Percentiles rank a stretch among this genome's conserved stretches.
Evolutionary conservation across 2,888 invertebrate genomes (phyloP).

Genomic region (Cryptocheilus praepositus): DNA sequence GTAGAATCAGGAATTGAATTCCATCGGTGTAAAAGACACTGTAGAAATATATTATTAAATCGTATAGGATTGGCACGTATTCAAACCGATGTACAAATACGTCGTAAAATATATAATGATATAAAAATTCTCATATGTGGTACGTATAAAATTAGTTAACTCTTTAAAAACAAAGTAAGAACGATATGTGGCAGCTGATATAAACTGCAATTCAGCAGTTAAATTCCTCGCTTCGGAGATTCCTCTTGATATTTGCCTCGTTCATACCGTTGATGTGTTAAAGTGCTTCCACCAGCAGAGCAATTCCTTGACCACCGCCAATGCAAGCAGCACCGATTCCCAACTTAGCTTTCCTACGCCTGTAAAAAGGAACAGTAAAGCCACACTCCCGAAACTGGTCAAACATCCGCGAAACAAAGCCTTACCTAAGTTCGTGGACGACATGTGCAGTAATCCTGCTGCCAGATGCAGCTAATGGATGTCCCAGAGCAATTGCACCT

Average conservation of each 20-base stretch:
- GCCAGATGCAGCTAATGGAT: slow-evolving; percentile 97
- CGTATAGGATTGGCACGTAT: background rate
- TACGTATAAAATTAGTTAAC: background rate
- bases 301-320: slow-evolving; percentile 99
- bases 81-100: background rate
- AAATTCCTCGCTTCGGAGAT: no score
- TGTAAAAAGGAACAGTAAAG: slow-evolving; percentile 66
- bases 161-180: no score
- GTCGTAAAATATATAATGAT: slow-evolving; percentile 12
- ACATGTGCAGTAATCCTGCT: slow-evolving; percentile 93
- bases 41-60: background rate
- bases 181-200: no score
- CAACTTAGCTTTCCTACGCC: slow-evolving; percentile 91
- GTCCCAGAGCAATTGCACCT: slow-evolving; percentile 97
- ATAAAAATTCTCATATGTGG: slow-evolving; percentile 8
- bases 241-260: no score
- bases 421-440: slow-evolving; percentile 91
- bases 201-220: no score
- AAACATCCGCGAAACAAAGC: background rate
- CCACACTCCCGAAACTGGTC: no score
- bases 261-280: slow-evolving; percentile 67
- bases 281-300: slow-evolving; percentile 89
- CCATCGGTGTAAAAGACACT: background rate
- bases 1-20: background rate
- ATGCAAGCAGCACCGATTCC: slow-evolving; percentile 98